These are phyloP conservation scores for Heliconius charithonia DNA, from an alignment of 2,888 invertebrate species.

Conservation along the genomic window DNA sequence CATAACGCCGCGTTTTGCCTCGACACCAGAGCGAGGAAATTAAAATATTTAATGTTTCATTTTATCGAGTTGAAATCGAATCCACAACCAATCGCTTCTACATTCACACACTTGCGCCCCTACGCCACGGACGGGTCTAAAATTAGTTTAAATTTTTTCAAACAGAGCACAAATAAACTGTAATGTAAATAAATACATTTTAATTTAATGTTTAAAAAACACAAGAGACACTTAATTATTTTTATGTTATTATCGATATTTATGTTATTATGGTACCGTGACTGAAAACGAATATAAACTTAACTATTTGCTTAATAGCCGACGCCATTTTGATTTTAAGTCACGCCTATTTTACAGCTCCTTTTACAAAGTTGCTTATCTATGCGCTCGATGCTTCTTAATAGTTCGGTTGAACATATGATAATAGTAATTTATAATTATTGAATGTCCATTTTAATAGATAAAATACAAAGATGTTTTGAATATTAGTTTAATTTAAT, in stretches of 20 bases:
- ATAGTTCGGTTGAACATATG: neutral
- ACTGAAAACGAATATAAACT: conserved; percentile 42
- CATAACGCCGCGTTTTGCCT: too few relatives aligned
- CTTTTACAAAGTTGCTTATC: conserved; percentile 43
- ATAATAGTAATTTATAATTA: neutral
- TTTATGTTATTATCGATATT: conserved; percentile 34
- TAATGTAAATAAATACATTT: too few relatives aligned
- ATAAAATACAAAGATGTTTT: neutral
- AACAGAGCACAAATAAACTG: too few relatives aligned
- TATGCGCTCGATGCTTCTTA: conserved; percentile 10
- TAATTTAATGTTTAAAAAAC: conserved; percentile 20
- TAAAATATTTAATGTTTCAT: too few relatives aligned
- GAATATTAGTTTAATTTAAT: neutral
- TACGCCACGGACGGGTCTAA: too few relatives aligned
- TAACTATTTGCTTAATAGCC: conserved; percentile 44
- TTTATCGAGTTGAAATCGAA: too few relatives aligned
- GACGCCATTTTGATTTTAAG: conserved; percentile 45
- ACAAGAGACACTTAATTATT: conserved; percentile 35
- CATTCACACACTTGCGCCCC: too few relatives aligned
- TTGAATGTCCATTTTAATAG: neutral
- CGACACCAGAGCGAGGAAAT: too few relatives aligned
- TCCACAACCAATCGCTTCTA: too few relatives aligned
- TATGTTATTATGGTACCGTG: conserved; percentile 34
- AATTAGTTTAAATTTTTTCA: too few relatives aligned
- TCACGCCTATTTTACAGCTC: conserved; percentile 47